These are phyloP conservation scores for Enoplosus armatus DNA, from an alignment of 2,797 vertebrate species.

Conservation along the genomic window DNA sequence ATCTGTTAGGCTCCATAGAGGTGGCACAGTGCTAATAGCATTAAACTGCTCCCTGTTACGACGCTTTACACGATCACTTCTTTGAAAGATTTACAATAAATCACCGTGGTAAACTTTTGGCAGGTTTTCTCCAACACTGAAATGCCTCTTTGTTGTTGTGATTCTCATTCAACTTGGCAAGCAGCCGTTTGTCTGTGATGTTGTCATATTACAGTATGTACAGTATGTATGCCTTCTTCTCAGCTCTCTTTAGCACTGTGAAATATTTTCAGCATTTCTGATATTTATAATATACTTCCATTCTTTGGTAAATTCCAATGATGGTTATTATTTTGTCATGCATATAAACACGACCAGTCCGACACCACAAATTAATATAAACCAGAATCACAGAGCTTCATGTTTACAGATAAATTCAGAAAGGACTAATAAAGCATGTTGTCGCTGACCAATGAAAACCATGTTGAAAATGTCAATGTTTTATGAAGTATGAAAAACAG, in stretches of 20 bases:
- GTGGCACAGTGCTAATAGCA: constrained; percentile 20
- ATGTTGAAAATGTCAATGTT: neutral
- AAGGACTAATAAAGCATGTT: neutral
- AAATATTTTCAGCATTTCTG: neutral
- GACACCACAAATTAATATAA: neutral
- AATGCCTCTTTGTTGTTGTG: neutral
- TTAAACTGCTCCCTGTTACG: neutral
- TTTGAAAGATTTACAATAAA: constrained; percentile 7
- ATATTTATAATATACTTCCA: neutral
- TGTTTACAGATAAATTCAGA: neutral
- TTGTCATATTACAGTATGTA: neutral
- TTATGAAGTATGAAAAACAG: neutral
- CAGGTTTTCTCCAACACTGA: neutral
- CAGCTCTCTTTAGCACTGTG: neutral
- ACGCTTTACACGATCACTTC: neutral
- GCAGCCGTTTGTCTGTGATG: neutral
- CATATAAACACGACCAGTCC: neutral
- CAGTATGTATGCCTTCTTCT: neutral
- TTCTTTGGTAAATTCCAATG: neutral
- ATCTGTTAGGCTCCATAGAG: constrained; percentile 57
- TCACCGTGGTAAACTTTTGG: neutral
- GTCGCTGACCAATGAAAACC: neutral
- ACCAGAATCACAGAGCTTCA: neutral
- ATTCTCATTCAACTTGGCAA: neutral
- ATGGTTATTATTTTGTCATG: neutral